phyloP scores from a whole-genome alignment of 2,888 invertebrate genomes.

The Diarsia brunnea region DNA sequence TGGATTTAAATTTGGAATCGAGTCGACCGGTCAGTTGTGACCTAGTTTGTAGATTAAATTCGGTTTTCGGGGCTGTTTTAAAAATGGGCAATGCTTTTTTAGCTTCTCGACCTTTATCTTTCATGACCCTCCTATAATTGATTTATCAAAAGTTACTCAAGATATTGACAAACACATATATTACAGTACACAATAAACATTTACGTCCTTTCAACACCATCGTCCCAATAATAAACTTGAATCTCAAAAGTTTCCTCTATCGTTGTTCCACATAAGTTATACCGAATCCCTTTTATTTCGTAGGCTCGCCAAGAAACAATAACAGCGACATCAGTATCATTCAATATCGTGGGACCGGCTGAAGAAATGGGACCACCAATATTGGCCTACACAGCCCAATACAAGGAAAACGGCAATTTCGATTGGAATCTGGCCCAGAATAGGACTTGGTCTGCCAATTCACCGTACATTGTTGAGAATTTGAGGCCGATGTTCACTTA shows the following conservation, averaged over 20 bases:
- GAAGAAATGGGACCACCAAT: constrained; percentile 94
- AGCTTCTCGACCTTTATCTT: not conserved
- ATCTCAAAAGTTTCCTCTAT: constrained; percentile 21
- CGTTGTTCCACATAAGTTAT: constrained; percentile 28
- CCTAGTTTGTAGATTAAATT: constrained; percentile 5
- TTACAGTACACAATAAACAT: not conserved
- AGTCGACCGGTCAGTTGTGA: constrained; percentile 13
- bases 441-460: constrained; percentile 95
- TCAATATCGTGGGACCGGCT: constrained; percentile 94
- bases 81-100: not conserved
- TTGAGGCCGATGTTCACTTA: constrained; percentile 94
- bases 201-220: not conserved
- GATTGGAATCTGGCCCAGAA: constrained; percentile 93
- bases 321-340: constrained; percentile 96
- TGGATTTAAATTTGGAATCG: constrained; percentile 31
- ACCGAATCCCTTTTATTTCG: constrained; percentile 47
- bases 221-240: constrained; percentile 19
- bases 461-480: constrained; percentile 95
- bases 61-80: not conserved
- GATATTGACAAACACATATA: not conserved
- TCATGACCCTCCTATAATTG: not conserved
- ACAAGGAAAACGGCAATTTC: constrained; percentile 92
- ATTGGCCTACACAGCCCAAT: constrained; percentile 93
- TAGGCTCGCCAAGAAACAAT: constrained; percentile 93
- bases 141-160: not conserved